Evolutionary conservation across 1,140 invertebrate genomes (phyloP).

Genomic region (Carcinoscorpius rotundicauda): DNA sequence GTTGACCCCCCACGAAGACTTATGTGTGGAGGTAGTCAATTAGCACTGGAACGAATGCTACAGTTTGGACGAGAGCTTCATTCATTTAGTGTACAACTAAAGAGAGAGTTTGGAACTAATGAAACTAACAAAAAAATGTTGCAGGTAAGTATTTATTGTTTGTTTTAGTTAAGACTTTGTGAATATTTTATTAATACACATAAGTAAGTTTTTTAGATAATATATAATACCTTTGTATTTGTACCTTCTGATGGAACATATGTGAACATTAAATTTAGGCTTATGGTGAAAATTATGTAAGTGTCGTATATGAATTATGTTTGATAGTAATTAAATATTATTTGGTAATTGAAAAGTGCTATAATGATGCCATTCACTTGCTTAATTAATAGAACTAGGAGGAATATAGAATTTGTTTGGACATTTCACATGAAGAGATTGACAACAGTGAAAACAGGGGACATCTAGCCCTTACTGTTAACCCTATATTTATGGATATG

Average conservation of each 20-base stretch:
- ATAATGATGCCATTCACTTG: no score
- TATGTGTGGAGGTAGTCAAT: constrained; percentile 59
- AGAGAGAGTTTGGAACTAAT: constrained; percentile 66
- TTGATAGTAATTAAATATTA: no score
- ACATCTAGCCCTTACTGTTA: no score
- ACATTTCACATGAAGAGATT: no score
- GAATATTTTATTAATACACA: not conserved
- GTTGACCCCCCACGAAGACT: constrained; percentile 40
- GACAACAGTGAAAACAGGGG: no score
- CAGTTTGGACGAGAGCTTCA: constrained; percentile 88
- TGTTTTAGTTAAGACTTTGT: not conserved
- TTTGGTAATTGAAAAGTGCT: no score
- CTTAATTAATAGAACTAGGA: no score
- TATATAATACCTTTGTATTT: not conserved
- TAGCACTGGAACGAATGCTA: constrained; percentile 71
- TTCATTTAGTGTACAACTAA: constrained; percentile 71
- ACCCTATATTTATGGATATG: no score
- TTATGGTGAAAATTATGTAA: constrained; percentile 4
- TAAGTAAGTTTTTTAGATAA: constrained; percentile 1
- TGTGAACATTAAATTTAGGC: no score
- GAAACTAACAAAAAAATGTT: constrained; percentile 86
- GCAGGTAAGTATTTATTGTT: constrained; percentile 44
- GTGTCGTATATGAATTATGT: constrained; percentile 4
- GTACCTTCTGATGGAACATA: no score
- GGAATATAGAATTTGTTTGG: no score